Evolutionary conservation across 2,888 invertebrate species (phyloP), one percentile per base, ranked within the genome.

Genomic region (Baccha elongata): DNA sequence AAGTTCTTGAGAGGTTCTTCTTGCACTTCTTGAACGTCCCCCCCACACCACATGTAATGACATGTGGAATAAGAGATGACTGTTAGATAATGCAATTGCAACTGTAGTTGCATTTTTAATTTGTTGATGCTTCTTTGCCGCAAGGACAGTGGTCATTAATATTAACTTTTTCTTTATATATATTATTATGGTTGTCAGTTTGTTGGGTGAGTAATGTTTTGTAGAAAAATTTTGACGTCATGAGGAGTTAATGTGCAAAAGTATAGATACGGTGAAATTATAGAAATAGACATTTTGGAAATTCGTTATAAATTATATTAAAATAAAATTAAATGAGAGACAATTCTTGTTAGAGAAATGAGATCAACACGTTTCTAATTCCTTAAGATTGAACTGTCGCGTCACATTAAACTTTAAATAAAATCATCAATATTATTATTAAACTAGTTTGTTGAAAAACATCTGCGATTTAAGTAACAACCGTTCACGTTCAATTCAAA

Each of bases 141-240:
- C 69, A 80, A 81, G 75, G 81, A 81, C 81, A 76, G 65, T 21
- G 37, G 52, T 75, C 80, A 75, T 81, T 81, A 65, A 80, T 80
- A 64, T 65, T 26, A 68, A 46, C 74, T 71, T 53, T 58, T 64
- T 52, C 29, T 23, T 19, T 40, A 15, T 23, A 13, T 40, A 13
- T 19, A 19, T 35, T 17, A 35, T 6, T 37, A 5, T 50, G 11
- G 48, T 48, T 19, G 3, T 48, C 13, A n/a, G 13, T n/a, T 53
- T n/a, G 1, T 35, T 13, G 15, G 13, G 60, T 60, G 44, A 60
- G 8, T 60, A 60, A 60, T 60, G 44, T 60, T 60, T 44, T 29
- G n/a, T 44, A 44, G 29, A 11, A 29, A 0, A 32, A 44, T 53
- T 55, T 53, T 53, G 53, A 53, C 69, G 7, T 62, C 67, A 79